A percentile compares a stretch with the other conserved stretches of the same genome.
Conservation (phyloP, 1,140 invertebrate species). For the Calephelis nemesis region DNA sequence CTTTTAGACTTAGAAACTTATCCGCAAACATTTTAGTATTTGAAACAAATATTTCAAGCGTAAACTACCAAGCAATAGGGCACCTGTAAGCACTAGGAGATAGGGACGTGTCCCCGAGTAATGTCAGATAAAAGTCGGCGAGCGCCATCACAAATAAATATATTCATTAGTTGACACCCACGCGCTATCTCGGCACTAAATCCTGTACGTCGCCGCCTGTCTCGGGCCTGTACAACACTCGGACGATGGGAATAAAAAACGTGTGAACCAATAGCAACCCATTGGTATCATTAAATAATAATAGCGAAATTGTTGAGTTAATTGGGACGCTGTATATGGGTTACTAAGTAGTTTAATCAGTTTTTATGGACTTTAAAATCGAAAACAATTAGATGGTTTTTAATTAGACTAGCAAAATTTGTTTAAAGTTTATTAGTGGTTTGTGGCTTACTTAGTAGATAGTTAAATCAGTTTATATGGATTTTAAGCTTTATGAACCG, state of each 20-base stretch:
- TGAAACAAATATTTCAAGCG: slow-evolving; percentile 1
- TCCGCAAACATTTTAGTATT: slow-evolving; percentile 2
- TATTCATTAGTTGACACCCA: slow-evolving; percentile 77
- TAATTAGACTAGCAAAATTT: too few relatives aligned
- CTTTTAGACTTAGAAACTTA: neutral
- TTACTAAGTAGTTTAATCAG: neutral
- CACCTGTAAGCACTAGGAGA: slow-evolving; percentile 40
- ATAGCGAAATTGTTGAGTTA: slow-evolving; percentile 33
- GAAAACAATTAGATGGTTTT: too few relatives aligned
- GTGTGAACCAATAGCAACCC: slow-evolving; percentile 39
- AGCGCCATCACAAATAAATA: slow-evolving; percentile 68
- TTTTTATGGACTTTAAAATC: too few relatives aligned
- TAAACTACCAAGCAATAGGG: slow-evolving; percentile 41
- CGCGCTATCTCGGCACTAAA: slow-evolving; percentile 71
- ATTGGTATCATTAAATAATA: slow-evolving; percentile 38
- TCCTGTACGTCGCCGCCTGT: slow-evolving; percentile 67
- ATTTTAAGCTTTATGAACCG: too few relatives aligned
- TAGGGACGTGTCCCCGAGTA: slow-evolving; percentile 51
- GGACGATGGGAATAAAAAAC: slow-evolving; percentile 47
- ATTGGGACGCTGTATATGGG: neutral
- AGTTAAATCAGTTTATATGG: too few relatives aligned
- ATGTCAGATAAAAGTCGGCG: slow-evolving; percentile 66
- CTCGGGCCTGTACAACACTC: slow-evolving; percentile 33
- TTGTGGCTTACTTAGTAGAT: too few relatives aligned
- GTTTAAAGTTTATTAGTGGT: too few relatives aligned